Conservation (phyloP, 92 coral and sea anemone species). For the Parazoanthus darwini region DNA sequence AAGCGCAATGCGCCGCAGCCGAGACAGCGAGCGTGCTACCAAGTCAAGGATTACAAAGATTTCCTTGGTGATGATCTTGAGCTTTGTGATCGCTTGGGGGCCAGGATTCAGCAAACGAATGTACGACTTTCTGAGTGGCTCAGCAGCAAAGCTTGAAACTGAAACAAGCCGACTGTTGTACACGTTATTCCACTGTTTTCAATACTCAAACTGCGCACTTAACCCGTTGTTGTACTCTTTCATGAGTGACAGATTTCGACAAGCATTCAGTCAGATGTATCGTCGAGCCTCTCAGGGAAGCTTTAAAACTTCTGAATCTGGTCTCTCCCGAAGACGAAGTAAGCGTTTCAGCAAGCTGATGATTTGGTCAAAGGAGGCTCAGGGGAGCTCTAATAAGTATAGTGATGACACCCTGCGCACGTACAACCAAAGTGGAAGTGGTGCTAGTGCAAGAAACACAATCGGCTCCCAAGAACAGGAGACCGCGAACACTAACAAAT, state of each 20-base stretch:
- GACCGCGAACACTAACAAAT: neutral
- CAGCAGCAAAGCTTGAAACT: neutral
- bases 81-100: conserved; percentile 83
- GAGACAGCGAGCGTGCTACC: conserved; percentile 39
- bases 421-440: conserved; percentile 4
- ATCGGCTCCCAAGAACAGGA: neutral
- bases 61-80: conserved; percentile 66
- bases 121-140: conserved; percentile 13
- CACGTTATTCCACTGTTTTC: conserved; percentile 54
- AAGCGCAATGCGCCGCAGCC: conserved; percentile 57
- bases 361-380: conserved; percentile 5
- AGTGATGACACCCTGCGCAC: conserved; percentile 1
- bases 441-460: neutral
- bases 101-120: conserved; percentile 49
- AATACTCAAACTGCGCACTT: conserved; percentile 78
- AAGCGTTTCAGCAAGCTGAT: neutral
- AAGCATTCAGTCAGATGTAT: conserved; percentile 43
- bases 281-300: neutral
- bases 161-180: conserved; percentile 35
- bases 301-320: neutral
- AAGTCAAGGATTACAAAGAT: conserved; percentile 82
- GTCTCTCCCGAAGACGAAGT: conserved; percentile 9
- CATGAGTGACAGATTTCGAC: conserved; percentile 82
- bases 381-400: neutral
- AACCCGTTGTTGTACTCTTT: conserved; percentile 81